These are phyloP conservation scores for Tenthredo amoena DNA, from an alignment of 2,888 invertebrate species.

Conservation along the genomic window DNA sequence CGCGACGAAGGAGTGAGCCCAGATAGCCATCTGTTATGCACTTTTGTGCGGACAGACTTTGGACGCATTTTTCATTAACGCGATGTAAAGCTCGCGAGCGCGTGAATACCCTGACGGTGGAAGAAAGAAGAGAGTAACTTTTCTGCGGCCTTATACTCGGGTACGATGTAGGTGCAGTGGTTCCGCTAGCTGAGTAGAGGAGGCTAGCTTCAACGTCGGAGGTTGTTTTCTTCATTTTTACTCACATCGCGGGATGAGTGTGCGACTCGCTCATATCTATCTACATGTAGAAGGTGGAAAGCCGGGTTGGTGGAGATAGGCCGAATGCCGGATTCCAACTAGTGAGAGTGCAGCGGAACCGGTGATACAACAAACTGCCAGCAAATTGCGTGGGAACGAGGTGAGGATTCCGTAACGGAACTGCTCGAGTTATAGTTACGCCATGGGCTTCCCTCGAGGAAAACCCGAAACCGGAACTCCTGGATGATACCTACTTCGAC, in stretches of 20 bases:
- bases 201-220: not conserved
- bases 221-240: slow-evolving; percentile 2
- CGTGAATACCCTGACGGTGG: slow-evolving; percentile 67
- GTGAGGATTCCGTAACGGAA: slow-evolving; percentile 44
- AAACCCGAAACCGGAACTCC: slow-evolving; percentile 8
- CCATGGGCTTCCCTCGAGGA: slow-evolving; percentile 7
- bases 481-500: not conserved
- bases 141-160: not conserved
- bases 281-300: not conserved
- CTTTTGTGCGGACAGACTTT: slow-evolving; percentile 70
- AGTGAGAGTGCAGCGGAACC: slow-evolving; percentile 35
- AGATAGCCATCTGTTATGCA: slow-evolving; percentile 77
- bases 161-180: not conserved
- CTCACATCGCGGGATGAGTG: not conserved
- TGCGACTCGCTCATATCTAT: not conserved
- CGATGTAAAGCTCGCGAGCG: slow-evolving; percentile 69
- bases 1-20: slow-evolving; percentile 45
- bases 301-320: too few species aligned
- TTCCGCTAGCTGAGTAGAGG: not conserved
- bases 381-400: slow-evolving; percentile 49
- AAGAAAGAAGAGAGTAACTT: not conserved
- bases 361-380: slow-evolving; percentile 35
- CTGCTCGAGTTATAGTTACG: not conserved
- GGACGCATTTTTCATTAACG: slow-evolving; percentile 75
- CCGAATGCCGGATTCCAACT: slow-evolving; percentile 33